Conservation (phyloP, 2,113 vertebrate genomes). For the Eudyptes chrysolophus region DNA sequence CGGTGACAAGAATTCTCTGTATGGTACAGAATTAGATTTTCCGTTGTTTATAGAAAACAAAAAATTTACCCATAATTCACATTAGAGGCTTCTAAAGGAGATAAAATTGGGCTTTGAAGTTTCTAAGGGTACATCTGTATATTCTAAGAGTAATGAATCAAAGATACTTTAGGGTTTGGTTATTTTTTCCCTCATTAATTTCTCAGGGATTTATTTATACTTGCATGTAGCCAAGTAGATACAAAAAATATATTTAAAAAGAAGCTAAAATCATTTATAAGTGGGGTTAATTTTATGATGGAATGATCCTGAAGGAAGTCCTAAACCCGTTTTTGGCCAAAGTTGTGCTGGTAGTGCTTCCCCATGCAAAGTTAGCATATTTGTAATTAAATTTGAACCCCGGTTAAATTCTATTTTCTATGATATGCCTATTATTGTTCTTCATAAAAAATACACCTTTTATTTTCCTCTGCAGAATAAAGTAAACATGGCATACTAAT, state of each 20-base stretch:
- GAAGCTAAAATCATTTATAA: neutral
- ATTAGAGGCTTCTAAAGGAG: neutral
- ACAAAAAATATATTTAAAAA: neutral
- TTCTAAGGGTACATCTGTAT: neutral
- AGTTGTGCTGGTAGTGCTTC: neutral
- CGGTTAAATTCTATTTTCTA: neutral
- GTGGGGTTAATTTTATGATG: neutral
- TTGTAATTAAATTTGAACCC: neutral
- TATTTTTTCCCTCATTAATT: neutral
- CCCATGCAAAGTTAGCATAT: neutral
- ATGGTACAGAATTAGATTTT: neutral
- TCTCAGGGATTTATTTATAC: neutral
- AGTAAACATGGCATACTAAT: neutral
- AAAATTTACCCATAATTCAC: neutral
- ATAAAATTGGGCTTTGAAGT: neutral
- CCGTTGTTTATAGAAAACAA: neutral
- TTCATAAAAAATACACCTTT: neutral
- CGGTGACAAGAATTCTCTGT: neutral
- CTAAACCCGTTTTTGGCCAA: neutral
- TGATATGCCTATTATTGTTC: neutral
- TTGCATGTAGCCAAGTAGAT: neutral
- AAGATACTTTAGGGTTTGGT: neutral
- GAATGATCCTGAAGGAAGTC: neutral
- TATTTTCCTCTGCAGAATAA: neutral
- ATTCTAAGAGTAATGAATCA: neutral